Evolutionary conservation across 64 coral and sea anemone species (phyloP).

Genomic region (Stichodactyla mertensii): DNA sequence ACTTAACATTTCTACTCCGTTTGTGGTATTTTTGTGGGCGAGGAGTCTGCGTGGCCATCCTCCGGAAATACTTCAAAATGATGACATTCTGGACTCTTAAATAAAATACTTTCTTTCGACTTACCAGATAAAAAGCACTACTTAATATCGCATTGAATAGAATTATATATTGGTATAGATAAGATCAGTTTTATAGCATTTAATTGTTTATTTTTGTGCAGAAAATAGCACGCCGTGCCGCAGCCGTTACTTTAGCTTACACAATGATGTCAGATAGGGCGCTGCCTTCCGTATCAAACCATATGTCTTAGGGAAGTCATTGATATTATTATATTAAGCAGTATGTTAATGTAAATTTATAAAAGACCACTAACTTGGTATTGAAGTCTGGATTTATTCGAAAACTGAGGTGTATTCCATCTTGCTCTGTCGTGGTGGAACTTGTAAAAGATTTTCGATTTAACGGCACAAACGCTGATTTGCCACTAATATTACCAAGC

Average conservation of each 20-base stretch:
- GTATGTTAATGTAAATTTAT: not conserved
- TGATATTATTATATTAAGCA: not conserved
- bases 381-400: not conserved
- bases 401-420: not conserved
- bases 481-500: no score
- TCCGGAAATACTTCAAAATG: constrained; percentile 4
- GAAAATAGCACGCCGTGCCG: not conserved
- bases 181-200: not conserved
- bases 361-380: not conserved
- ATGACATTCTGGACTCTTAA: not conserved
- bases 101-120: not conserved
- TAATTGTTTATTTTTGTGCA: not conserved
- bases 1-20: not conserved
- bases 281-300: not conserved
- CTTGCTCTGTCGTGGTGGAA: not conserved
- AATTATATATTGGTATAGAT: not conserved
- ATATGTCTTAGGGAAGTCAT: not conserved
- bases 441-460: no score
- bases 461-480: no score
- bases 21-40: constrained; percentile 8
- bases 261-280: not conserved
- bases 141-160: not conserved
- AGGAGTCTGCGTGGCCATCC: not conserved
- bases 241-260: not conserved
- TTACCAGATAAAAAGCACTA: not conserved